Evolutionary conservation across 2,113 vertebrate genomes (phyloP).

Genomic region (Amazona vittata): DNA sequence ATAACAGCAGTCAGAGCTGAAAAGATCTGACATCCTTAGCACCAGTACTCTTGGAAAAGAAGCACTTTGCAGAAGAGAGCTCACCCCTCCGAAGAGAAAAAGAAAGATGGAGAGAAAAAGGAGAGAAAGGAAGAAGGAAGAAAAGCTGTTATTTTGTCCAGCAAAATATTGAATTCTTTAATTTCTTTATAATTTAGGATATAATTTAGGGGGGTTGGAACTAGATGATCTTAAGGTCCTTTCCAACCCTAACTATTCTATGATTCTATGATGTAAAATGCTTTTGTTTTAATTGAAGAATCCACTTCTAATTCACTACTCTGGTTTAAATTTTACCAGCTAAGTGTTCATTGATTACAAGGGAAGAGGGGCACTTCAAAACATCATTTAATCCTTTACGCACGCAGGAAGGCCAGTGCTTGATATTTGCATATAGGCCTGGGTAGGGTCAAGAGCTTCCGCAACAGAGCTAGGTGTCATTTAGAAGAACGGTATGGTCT

Average conservation of each 20-base stretch:
- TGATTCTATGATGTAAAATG: neutral
- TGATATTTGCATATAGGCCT: neutral
- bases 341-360: neutral
- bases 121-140: neutral
- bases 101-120: neutral
- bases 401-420: rapidly evolving
- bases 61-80: neutral
- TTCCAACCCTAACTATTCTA: no score
- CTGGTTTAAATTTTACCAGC: neutral
- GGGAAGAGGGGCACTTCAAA: neutral
- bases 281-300: neutral
- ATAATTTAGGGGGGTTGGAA: neutral
- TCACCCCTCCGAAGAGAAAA: neutral
- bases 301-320: neutral
- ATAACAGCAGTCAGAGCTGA: conserved; percentile 17
- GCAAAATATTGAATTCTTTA: neutral
- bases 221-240: no score
- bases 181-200: neutral
- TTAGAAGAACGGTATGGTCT: neutral
- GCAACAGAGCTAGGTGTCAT: neutral
- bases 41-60: neutral
- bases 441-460: neutral
- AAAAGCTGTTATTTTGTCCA: neutral
- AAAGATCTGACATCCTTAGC: neutral
- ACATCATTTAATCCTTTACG: neutral